A percentile compares a stretch with the other conserved stretches of the same genome.
Conservation (phyloP, 2,888 invertebrate genomes). For the Melangyna quadrimaculata region DNA sequence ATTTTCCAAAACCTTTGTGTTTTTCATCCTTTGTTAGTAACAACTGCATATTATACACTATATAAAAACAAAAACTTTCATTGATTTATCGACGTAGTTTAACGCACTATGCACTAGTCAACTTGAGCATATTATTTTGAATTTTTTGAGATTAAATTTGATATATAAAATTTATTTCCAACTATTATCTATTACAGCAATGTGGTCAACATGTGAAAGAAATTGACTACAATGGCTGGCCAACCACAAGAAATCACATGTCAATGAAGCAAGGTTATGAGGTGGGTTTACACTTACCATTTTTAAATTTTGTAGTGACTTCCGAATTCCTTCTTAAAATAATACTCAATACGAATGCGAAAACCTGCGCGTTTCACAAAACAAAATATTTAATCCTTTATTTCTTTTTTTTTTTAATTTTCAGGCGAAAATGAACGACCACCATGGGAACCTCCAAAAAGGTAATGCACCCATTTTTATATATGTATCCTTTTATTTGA, state of each 20-base stretch:
- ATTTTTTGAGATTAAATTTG: too few species aligned
- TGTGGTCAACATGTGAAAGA: slow-evolving; percentile 80
- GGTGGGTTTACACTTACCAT: slow-evolving; percentile 73
- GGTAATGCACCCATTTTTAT: slow-evolving; percentile 75
- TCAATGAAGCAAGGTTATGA: slow-evolving; percentile 81
- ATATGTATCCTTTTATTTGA: neutral
- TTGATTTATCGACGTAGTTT: too few species aligned
- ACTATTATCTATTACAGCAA: slow-evolving; percentile 73
- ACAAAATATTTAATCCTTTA: neutral
- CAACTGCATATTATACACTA: too few species aligned
- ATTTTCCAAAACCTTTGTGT: too few species aligned
- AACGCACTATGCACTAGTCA: too few species aligned
- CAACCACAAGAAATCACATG: slow-evolving; percentile 80
- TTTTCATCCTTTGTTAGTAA: too few species aligned
- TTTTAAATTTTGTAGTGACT: neutral
- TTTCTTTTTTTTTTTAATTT: slow-evolving; percentile 61
- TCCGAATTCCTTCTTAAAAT: neutral
- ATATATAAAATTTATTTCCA: neutral
- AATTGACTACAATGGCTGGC: slow-evolving; percentile 81
- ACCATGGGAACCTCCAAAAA: slow-evolving; percentile 81
- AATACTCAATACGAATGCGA: too few species aligned
- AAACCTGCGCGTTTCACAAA: too few species aligned
- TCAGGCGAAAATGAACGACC: slow-evolving; percentile 81
- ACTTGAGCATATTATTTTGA: too few species aligned
- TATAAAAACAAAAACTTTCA: too few species aligned